Percentiles rank a stretch among this genome's conserved stretches.
Evolutionary conservation across 2,113 vertebrate species (phyloP).

Genomic region (Serinus canaria): DNA sequence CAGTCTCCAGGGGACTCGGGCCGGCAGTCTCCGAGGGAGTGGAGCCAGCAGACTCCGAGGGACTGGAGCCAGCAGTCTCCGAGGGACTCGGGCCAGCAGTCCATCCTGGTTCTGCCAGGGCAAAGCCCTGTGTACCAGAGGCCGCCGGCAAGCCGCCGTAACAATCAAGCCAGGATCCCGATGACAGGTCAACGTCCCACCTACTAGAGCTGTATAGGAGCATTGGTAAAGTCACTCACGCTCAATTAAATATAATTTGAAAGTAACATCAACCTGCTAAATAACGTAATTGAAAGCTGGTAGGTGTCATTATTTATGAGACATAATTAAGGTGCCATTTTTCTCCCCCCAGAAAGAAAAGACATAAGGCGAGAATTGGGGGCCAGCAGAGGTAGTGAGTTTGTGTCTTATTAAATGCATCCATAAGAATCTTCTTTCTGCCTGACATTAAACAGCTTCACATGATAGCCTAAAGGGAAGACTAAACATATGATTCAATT

Average conservation of each 20-base stretch:
- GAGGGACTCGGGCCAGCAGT: conserved; percentile 69
- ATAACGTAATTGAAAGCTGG: not conserved
- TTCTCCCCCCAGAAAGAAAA: not conserved
- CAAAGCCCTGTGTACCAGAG: conserved; percentile 53
- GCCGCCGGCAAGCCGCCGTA: conserved; percentile 63
- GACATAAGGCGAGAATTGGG: not conserved
- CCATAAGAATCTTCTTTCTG: conserved; percentile 37
- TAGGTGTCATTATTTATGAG: not conserved
- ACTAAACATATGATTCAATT: conserved; percentile 3
- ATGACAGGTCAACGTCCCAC: conserved; percentile 14
- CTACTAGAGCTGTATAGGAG: conserved; percentile 5
- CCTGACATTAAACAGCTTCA: conserved; percentile 46
- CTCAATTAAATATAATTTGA: not conserved
- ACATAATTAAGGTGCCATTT: not conserved
- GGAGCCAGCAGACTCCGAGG: conserved; percentile 5
- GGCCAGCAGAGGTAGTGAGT: not conserved
- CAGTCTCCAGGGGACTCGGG: conserved; percentile 76
- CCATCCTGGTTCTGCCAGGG: conserved; percentile 46
- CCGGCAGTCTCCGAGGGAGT: conserved; percentile 74
- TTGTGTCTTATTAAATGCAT: not conserved
- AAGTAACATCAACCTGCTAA: not conserved
- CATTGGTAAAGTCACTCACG: not conserved
- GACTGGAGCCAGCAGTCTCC: not conserved
- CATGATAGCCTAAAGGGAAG: conserved; percentile 1
- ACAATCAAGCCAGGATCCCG: not conserved